phyloP scores from a whole-genome alignment of 1,140 invertebrate genomes.

The Psilanteris sp. region DNA sequence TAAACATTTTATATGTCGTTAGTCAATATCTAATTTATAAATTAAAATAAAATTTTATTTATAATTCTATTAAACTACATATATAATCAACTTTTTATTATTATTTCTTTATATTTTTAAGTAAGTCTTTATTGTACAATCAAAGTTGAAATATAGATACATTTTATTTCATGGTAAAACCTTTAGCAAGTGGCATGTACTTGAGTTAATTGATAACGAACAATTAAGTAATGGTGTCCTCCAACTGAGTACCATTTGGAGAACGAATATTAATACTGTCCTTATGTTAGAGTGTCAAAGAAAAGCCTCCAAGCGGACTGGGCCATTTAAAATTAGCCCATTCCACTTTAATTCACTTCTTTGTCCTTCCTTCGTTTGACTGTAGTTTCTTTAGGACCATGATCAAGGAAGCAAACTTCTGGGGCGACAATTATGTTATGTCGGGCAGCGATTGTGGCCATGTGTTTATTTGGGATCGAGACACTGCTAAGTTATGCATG shows the following conservation, averaged over 20 bases:
- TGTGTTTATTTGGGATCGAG: constrained; percentile 86
- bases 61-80: no score
- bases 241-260: constrained; percentile 49
- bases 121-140: no score
- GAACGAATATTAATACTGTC: constrained; percentile 44
- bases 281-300: constrained; percentile 52
- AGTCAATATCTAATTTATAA: no score
- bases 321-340: constrained; percentile 73
- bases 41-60: no score
- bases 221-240: constrained; percentile 45
- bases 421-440: constrained; percentile 90
- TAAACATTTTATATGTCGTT: no score
- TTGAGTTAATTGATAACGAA: constrained; percentile 43
- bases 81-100: no score
- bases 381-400: constrained; percentile 85
- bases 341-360: constrained; percentile 73
- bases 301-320: constrained; percentile 78
- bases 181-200: constrained; percentile 39
- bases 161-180: constrained; percentile 14
- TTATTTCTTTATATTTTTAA: no score
- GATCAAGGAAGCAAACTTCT: constrained; percentile 95
- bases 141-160: no score
- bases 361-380: constrained; percentile 75
- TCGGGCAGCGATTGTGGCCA: constrained; percentile 93
- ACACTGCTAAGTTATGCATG: constrained; percentile 86